Percentiles rank a stretch among this genome's conserved stretches.
Evolutionary conservation across 1,140 invertebrate genomes (phyloP).

Genomic region (Leptoteleia sp.): DNA sequence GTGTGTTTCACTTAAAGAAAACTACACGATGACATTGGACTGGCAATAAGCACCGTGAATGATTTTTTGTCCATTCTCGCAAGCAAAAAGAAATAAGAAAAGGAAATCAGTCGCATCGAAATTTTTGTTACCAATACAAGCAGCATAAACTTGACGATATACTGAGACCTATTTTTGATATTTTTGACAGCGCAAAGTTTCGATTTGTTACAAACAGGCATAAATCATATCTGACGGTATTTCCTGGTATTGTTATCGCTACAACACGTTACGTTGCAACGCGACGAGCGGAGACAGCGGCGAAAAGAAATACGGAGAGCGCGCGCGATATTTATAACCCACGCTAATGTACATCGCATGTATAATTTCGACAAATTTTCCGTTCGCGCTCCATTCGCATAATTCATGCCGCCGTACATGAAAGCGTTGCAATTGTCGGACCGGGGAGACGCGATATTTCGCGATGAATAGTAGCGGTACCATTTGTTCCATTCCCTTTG

Average conservation of each 20-base stretch:
- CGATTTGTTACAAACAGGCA: constrained; percentile 13
- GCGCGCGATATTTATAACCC: constrained; percentile 20
- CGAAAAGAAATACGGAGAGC: constrained; percentile 6
- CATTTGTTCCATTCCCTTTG: no score
- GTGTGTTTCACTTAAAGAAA: constrained; percentile 74
- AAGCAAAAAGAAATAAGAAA: no score
- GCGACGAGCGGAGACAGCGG: constrained; percentile 14
- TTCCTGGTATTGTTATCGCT: constrained; percentile 13
- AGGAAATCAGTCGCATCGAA: constrained; percentile 22
- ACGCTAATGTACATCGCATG: background rate
- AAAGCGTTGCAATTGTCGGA: background rate
- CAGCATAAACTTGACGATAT: constrained; percentile 10
- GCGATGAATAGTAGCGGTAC: constrained; percentile 4
- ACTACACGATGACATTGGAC: constrained; percentile 67
- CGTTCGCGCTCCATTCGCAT: background rate
- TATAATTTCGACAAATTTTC: no score
- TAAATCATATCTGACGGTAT: constrained; percentile 21
- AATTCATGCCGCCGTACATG: no score
- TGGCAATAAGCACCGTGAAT: constrained; percentile 55
- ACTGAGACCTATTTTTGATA: constrained; percentile 51
- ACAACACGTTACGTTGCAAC: constrained; percentile 1
- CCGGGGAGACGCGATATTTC: background rate
- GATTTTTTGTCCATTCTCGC: no score
- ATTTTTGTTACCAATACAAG: constrained; percentile 20
- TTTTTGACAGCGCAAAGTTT: constrained; percentile 36